Conservation (phyloP, 2,113 vertebrate genomes). For the Periophthalmus modestus region DNA sequence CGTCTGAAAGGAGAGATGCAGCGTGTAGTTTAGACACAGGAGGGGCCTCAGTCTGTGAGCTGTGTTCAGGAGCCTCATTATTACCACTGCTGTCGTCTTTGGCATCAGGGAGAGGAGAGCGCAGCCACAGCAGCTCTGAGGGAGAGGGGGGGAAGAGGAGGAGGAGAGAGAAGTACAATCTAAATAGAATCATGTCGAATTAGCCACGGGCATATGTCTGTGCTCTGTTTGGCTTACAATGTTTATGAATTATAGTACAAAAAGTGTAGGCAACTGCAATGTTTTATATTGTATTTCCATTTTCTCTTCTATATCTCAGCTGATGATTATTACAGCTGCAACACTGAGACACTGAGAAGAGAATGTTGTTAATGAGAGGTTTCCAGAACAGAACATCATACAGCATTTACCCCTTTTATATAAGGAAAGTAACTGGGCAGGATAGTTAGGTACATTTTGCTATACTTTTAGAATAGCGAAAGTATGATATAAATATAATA, state of each 20-base stretch:
- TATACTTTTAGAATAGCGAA: neutral
- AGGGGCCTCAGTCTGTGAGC: conserved; percentile 42
- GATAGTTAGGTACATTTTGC: neutral
- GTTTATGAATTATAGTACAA: too few species aligned
- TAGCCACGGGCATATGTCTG: neutral
- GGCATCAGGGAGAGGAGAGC: conserved; percentile 43
- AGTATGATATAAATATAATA: neutral
- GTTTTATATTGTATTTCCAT: too few species aligned
- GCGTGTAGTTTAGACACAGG: conserved; percentile 16
- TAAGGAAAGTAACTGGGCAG: neutral
- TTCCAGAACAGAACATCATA: too few species aligned
- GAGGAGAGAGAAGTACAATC: conserved; percentile 55
- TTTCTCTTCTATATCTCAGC: too few species aligned
- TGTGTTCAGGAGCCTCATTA: conserved; percentile 52
- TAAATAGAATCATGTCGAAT: conserved; percentile 50
- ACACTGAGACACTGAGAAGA: too few species aligned
- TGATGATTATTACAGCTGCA: too few species aligned
- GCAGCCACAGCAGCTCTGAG: conserved; percentile 52
- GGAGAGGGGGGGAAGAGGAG: conserved; percentile 45
- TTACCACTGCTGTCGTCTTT: conserved; percentile 49
- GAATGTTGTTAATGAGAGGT: too few species aligned
- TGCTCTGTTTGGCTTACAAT: too few species aligned
- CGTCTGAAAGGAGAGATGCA: conserved; percentile 41
- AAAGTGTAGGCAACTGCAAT: too few species aligned
- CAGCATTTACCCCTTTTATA: neutral